These are phyloP conservation scores for Marasmarcha lunaedactyla DNA, from an alignment of 2,888 invertebrate species.

Conservation along the genomic window DNA sequence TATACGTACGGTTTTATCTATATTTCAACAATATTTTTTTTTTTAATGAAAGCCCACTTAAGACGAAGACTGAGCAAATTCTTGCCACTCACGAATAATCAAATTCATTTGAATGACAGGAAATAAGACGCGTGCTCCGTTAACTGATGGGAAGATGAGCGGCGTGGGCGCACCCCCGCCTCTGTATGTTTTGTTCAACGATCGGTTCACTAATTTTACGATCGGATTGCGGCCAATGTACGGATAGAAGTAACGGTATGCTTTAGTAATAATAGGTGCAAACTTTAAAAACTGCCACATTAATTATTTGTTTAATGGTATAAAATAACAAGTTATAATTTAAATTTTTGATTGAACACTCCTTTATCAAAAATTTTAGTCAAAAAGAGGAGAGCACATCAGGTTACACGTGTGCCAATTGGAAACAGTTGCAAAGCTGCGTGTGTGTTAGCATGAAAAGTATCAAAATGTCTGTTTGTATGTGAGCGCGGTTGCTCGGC, in stretches of 20 bases:
- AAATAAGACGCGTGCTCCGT: conserved; percentile 55
- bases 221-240: background rate
- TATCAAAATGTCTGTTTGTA: conserved; percentile 14
- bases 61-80: too few species aligned
- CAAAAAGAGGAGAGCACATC: conserved; percentile 42
- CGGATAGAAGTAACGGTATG: background rate
- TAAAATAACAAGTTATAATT: too few species aligned
- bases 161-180: conserved; percentile 60
- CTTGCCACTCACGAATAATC: too few species aligned
- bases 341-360: too few species aligned
- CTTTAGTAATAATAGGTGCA: background rate
- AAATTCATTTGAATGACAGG: conserved; percentile 26
- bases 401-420: conserved; percentile 47
- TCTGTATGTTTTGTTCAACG: conserved; percentile 36
- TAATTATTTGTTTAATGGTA: too few species aligned
- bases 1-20: too few species aligned
- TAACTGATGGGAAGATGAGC: conserved; percentile 56
- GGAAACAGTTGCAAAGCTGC: conserved; percentile 28
- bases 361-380: conserved; percentile 39
- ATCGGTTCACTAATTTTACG: conserved; percentile 13
- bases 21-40: too few species aligned
- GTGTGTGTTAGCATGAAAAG: background rate
- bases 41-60: too few species aligned
- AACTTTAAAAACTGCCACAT: conserved; percentile 4
- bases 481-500: conserved; percentile 48